These are phyloP conservation scores for Diabrotica balteata DNA, from an alignment of 2,888 invertebrate genomes.

Conservation along the genomic window DNA sequence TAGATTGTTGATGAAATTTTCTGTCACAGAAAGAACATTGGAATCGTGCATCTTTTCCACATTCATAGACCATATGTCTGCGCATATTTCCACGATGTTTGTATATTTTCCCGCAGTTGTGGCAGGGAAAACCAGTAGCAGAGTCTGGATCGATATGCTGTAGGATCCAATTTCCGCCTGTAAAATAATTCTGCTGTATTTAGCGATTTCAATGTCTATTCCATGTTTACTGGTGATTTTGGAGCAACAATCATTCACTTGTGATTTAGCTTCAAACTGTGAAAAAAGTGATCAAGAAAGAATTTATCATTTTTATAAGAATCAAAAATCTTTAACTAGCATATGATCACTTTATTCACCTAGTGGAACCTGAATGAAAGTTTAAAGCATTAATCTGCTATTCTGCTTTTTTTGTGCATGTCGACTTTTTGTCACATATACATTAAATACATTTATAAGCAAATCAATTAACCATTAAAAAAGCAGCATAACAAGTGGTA, in stretches of 20 bases:
- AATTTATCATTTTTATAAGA: too few relatives aligned
- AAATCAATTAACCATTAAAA: too few relatives aligned
- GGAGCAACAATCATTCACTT: slow-evolving; percentile 41
- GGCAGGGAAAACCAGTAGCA: slow-evolving; percentile 62
- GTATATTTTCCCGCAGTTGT: slow-evolving; percentile 82
- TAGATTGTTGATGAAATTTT: slow-evolving; percentile 65
- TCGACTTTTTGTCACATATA: too few relatives aligned
- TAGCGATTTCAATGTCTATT: slow-evolving; percentile 42
- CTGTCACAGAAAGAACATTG: slow-evolving; percentile 62
- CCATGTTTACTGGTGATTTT: slow-evolving; percentile 21
- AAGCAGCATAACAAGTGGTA: too few relatives aligned
- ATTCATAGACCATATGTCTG: slow-evolving; percentile 74
- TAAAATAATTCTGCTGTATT: slow-evolving; percentile 59
- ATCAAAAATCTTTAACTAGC: too few relatives aligned
- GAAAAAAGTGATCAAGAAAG: too few relatives aligned
- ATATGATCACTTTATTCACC: too few relatives aligned
- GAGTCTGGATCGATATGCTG: slow-evolving; percentile 51
- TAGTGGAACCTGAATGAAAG: too few relatives aligned
- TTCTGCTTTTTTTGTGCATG: too few relatives aligned
- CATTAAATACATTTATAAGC: too few relatives aligned
- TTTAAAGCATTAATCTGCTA: too few relatives aligned
- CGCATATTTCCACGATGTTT: slow-evolving; percentile 80
- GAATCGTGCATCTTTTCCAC: slow-evolving; percentile 58
- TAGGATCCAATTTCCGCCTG: slow-evolving; percentile 56
- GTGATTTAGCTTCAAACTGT: too few relatives aligned